Base-by-base conservation (phyloP, 2,888 invertebrate species). In the Dynastes grantii region DNA sequence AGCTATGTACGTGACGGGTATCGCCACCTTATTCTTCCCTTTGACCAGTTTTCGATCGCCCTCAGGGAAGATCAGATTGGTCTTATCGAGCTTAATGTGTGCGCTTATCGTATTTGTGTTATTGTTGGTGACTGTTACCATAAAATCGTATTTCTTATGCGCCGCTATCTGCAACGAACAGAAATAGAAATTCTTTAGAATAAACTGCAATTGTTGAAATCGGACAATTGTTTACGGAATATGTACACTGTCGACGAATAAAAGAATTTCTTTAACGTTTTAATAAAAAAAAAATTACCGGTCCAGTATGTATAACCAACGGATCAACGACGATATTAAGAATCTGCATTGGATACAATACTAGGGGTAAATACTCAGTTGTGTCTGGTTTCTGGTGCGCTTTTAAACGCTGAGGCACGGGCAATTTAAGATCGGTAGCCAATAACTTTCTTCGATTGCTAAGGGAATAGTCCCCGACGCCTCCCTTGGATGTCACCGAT, bases 321-420 rank as follows among this genome's bases (percentile, higher is more conserved):
- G 90, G 90, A 29, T 81, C 83, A 3, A 32, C 29, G 29, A 32
- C 85, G 8, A 90, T 84, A 51, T 88, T 88, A 78, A 87, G 87
- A 45, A 90, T 85, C 79, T 89, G 86, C 53, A 86, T 83, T 0
- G 90, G 89, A 1, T 89, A 85, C 45, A 90, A 80, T 0, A 89
- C 87, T 49, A 89, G 83, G 22, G 86, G 83, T 4, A 73, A 61
- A 27, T 67, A 32, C 22, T 76, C 27, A 3, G 27, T 37, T 9
- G 40, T 3, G 2, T n/a, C 22, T 9, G 45, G 11, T 1, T 37
- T 55, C 3, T 37, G n/a, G 4, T 6, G 5, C n/a, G 67, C 9
- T n/a, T 32, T 76, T 53, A 53, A 3, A 37, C 13, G 6, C 3
- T n/a, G 8, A 13, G 29, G 27, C 11, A 8, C n/a, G 5, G 27